Percentiles rank a stretch among this genome's conserved stretches.
These are phyloP conservation scores for Calvadosia cruxmelitensis DNA, from an alignment of 30 jellyfish, hydroid and myxozoan genomes.

Conservation along the genomic window DNA sequence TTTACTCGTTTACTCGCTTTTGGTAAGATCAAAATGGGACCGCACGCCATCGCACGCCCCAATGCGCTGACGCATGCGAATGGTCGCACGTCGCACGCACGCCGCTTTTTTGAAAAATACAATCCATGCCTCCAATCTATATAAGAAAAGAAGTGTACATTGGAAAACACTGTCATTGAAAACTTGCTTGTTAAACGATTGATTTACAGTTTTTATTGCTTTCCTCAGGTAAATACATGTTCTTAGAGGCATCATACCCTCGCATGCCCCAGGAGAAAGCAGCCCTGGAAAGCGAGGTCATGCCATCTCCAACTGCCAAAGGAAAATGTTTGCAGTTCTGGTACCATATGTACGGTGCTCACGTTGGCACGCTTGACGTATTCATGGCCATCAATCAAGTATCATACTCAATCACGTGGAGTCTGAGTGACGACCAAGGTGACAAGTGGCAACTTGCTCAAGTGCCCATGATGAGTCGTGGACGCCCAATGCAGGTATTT, in stretches of 20 bases:
- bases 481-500: conserved; percentile 59
- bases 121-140: background rate
- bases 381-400: conserved; percentile 49
- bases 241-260: conserved; percentile 66
- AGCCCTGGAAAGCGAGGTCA: conserved; percentile 45
- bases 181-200: too few species aligned
- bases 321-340: conserved; percentile 67
- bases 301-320: conserved; percentile 26
- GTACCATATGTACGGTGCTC: conserved; percentile 86
- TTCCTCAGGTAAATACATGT: conserved; percentile 51
- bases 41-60: too few species aligned
- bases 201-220: too few species aligned
- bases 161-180: background rate
- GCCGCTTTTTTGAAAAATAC: background rate
- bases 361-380: conserved; percentile 60
- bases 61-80: too few species aligned
- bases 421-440: conserved; percentile 56
- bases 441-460: conserved; percentile 56
- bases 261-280: conserved; percentile 77
- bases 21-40: too few species aligned
- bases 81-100: too few species aligned
- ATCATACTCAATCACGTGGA: conserved; percentile 64
- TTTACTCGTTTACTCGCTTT: too few species aligned
- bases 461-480: conserved; percentile 63
- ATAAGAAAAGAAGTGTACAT: background rate